Evolutionary conservation across 2,888 invertebrate genomes (phyloP), one percentile per base, ranked within the genome.

Genomic region (Rotaria macrura): DNA sequence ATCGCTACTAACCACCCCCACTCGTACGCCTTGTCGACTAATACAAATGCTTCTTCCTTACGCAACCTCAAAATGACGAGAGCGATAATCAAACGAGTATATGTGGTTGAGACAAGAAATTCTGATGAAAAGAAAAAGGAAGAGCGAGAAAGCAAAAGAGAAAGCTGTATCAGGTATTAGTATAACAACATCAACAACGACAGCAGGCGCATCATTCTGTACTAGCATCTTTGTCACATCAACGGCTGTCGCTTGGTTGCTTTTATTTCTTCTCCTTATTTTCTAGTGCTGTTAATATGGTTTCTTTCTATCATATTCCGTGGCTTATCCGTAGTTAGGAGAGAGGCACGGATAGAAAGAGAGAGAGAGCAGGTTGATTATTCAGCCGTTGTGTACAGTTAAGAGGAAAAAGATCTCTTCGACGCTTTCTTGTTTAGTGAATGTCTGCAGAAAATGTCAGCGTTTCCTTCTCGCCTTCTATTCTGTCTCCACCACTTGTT

Each of bases 211-310:
- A 65, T 65, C 65, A 34, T 65, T 34, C 12, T 29, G 9, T 65
- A 29, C 65, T 14, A 79, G 43, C 74, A 79, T 79, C 74, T 79
- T 79, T 79, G 74, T 79, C 74, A 79, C 74, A 79, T 79, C 65
- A 65, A 34, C 65, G 65, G 29, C 12, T 34, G 65, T 34, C 17
- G 49, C 65, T 65, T 29, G 34, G 5, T 65, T 17, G 29, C 34
- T 29, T 25, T 65, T 65, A 17, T 10, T 65, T 65, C 34, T 65
- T 34, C 25, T 65, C 65, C 29, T 29, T 65, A 17, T 17, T 65
- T 65, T 29, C 34, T 65, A 65, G 29, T 65, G 29, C 9, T 34
- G 29, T 17, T 65, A 65, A 65, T 65, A 65, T 34, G 65, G 29
- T 65, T 29, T 14, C 34, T 65, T 65, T 34, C 34, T 29, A 14